phyloP scores from a whole-genome alignment of 2,113 vertebrate genomes.

The Lates calcarifer region DNA sequence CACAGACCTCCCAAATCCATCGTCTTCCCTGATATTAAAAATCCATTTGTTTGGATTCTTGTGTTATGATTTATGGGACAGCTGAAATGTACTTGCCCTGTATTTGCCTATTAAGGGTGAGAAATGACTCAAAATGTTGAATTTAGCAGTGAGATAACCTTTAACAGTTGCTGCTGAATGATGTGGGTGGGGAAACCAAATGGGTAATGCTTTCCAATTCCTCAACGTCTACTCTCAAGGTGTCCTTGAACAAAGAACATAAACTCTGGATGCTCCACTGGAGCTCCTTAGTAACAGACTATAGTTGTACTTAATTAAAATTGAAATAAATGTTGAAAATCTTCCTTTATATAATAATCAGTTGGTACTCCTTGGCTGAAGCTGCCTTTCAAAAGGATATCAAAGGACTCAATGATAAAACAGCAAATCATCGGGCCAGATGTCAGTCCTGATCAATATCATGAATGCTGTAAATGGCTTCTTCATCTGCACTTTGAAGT shows the following conservation, averaged over 20 bases:
- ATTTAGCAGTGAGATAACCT: conserved; percentile 56
- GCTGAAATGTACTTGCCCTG: conserved; percentile 33
- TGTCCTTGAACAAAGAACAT: conserved; percentile 31
- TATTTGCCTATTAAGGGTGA: conserved; percentile 50
- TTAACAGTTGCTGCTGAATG: conserved; percentile 59
- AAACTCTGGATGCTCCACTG: conserved; percentile 7
- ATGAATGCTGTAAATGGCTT: conserved; percentile 43
- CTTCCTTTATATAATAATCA: neutral
- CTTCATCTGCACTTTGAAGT: conserved; percentile 27
- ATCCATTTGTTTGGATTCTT: conserved; percentile 48
- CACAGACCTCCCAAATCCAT: conserved; percentile 6
- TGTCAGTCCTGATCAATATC: conserved; percentile 44
- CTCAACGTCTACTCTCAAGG: conserved; percentile 34
- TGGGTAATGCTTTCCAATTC: conserved; percentile 35
- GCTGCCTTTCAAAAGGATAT: neutral
- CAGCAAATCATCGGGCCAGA: neutral
- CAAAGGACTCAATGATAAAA: conserved; percentile 28
- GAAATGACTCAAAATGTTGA: conserved; percentile 51
- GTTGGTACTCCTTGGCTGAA: conserved; percentile 1
- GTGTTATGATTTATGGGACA: conserved; percentile 46
- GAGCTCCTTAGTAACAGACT: neutral
- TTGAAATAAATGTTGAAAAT: neutral
- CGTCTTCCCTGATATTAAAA: conserved; percentile 17
- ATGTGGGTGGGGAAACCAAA: conserved; percentile 50
- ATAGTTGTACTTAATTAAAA: conserved; percentile 20